A percentile compares a stretch with the other conserved stretches of the same genome.
Conservation (phyloP, 2,113 vertebrate genomes). For the Malurus cyaneus region DNA sequence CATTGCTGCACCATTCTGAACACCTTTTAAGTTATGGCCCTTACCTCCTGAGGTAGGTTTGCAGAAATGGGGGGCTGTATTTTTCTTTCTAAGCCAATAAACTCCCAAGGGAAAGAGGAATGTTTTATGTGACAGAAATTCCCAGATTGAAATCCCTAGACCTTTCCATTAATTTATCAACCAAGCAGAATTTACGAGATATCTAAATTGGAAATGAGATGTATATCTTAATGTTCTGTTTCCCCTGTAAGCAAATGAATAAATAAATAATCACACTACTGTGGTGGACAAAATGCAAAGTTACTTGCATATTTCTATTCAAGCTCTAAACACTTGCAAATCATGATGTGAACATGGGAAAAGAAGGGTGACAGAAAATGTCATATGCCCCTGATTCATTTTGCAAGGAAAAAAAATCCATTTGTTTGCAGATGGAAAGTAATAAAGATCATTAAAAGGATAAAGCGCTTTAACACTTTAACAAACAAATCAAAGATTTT, state of each 20-base stretch:
- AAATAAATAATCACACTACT: conserved; percentile 5
- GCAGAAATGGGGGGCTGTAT: not conserved
- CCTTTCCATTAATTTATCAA: not conserved
- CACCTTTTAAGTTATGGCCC: not conserved
- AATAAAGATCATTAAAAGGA: not conserved
- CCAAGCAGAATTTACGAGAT: conserved; percentile 5
- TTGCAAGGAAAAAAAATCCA: not conserved
- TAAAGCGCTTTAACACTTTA: not conserved
- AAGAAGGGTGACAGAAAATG: not conserved
- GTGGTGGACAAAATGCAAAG: conserved; percentile 19
- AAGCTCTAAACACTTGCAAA: not conserved
- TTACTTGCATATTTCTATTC: not conserved
- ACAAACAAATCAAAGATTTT: not conserved
- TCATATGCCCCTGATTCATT: not conserved
- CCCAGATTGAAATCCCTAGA: not conserved
- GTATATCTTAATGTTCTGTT: not conserved
- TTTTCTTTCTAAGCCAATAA: conserved; percentile 19
- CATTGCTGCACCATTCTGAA: not conserved
- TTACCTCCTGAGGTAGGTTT: not conserved
- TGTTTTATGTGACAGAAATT: not conserved
- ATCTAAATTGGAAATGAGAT: conserved; percentile 39
- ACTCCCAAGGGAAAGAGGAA: not conserved
- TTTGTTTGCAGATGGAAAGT: not conserved
- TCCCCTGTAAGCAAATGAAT: not conserved
- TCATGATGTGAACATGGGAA: not conserved